These are phyloP conservation scores for Piprites chloris DNA, from an alignment of 2,113 vertebrate species.

Conservation along the genomic window DNA sequence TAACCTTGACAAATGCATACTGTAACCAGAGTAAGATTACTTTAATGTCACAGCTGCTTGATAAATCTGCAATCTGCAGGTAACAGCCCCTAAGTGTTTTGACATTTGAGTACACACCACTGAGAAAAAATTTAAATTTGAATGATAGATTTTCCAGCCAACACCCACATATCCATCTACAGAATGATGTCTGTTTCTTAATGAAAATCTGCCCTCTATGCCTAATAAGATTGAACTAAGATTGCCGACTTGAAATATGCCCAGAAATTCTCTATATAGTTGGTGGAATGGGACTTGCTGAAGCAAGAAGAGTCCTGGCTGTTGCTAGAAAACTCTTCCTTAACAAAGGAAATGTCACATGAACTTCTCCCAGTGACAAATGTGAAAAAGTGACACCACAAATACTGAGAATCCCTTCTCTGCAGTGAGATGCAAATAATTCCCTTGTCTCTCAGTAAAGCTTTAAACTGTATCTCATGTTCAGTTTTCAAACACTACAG, in stretches of 20 bases:
- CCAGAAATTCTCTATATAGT: neutral
- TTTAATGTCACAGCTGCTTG: neutral
- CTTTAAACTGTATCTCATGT: neutral
- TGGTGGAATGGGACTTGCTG: neutral
- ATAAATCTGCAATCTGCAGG: neutral
- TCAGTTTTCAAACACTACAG: conserved; percentile 1
- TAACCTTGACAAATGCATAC: neutral
- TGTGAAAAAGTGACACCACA: neutral
- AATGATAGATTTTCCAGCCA: neutral
- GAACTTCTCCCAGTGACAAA: conserved; percentile 29
- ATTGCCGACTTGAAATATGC: neutral
- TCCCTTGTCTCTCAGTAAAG: neutral
- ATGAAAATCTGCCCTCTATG: neutral
- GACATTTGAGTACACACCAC: neutral
- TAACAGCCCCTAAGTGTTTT: neutral
- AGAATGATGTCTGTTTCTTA: neutral
- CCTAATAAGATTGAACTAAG: neutral
- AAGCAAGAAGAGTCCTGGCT: conserved; percentile 1
- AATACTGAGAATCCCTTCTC: neutral
- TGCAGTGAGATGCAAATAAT: neutral
- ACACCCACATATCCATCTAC: neutral
- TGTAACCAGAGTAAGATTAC: neutral
- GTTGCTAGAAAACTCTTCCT: conserved; percentile 30
- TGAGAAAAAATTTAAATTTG: neutral
- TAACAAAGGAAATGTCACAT: conserved; percentile 51